Conservation (phyloP, 2,888 invertebrate genomes). For the Suillia variegata region DNA sequence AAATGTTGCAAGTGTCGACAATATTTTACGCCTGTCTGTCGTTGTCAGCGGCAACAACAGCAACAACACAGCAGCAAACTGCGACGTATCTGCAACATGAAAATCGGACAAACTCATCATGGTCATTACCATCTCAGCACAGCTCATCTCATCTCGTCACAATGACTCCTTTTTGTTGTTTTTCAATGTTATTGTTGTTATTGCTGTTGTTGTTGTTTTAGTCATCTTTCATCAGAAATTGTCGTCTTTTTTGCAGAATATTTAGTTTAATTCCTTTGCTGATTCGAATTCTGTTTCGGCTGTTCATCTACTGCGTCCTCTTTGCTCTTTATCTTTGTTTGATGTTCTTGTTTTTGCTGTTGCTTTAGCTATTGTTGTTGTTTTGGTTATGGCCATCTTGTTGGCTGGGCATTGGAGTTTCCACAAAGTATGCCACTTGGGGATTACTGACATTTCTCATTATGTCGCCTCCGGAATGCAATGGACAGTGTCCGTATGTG, state of each 20-base stretch:
- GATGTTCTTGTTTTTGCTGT: not conserved
- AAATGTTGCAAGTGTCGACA: not conserved
- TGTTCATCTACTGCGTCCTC: too few species aligned
- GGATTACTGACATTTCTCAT: slow-evolving; percentile 16
- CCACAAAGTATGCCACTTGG: not conserved
- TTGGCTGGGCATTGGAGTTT: too few species aligned
- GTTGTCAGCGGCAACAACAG: too few species aligned
- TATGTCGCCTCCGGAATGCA: not conserved
- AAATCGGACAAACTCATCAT: not conserved
- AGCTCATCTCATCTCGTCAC: not conserved
- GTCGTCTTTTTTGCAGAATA: not conserved
- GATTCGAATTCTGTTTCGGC: too few species aligned
- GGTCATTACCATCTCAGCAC: not conserved
- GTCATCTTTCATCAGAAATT: too few species aligned
- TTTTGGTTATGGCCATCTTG: not conserved
- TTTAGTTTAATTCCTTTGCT: not conserved
- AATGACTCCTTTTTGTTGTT: not conserved
- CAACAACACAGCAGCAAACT: not conserved
- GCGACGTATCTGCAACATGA: too few species aligned
- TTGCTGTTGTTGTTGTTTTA: too few species aligned
- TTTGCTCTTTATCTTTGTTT: too few species aligned
- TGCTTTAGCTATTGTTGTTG: not conserved
- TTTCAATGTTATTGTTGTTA: not conserved
- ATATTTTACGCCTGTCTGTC: not conserved
- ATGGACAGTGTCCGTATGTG: slow-evolving; percentile 3